Evolutionary conservation across 2,113 vertebrate species (phyloP).

Genomic region (Poeciliopsis retropinna): DNA sequence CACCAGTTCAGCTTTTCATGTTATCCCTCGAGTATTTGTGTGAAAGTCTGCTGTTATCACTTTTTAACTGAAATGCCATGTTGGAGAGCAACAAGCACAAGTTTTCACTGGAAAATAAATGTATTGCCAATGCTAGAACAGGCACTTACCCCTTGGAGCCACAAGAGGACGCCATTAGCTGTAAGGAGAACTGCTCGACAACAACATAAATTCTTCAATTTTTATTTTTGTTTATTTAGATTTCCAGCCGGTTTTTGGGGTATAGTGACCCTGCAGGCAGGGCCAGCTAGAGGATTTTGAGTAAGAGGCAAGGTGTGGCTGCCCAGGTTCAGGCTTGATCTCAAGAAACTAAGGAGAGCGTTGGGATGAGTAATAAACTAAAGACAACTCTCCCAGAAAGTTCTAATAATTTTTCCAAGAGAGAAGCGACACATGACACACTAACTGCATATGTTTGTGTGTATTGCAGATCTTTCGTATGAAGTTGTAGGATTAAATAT

Average conservation of each 20-base stretch:
- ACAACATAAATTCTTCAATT: background rate
- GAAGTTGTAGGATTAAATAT: no score
- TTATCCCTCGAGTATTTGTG: background rate
- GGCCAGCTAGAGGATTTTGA: background rate
- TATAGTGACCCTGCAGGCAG: no score
- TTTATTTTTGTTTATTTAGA: background rate
- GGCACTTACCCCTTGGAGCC: slow-evolving; percentile 35
- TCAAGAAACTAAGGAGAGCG: background rate
- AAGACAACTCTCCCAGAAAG: background rate
- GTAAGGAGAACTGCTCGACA: background rate
- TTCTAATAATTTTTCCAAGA: background rate
- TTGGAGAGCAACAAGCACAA: background rate
- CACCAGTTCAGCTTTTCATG: background rate
- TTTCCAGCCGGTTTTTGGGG: background rate
- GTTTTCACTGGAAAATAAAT: background rate
- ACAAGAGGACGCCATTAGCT: slow-evolving; percentile 64
- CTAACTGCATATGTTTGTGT: background rate
- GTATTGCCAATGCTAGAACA: slow-evolving; percentile 9
- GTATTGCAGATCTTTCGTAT: no score
- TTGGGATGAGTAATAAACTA: background rate
- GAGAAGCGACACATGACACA: background rate
- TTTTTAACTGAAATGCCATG: background rate
- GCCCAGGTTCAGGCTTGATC: background rate
- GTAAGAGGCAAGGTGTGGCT: background rate
- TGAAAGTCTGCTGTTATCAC: background rate